phyloP scores from a whole-genome alignment of 2,888 invertebrate genomes.

The Trichopoda pennipes region DNA sequence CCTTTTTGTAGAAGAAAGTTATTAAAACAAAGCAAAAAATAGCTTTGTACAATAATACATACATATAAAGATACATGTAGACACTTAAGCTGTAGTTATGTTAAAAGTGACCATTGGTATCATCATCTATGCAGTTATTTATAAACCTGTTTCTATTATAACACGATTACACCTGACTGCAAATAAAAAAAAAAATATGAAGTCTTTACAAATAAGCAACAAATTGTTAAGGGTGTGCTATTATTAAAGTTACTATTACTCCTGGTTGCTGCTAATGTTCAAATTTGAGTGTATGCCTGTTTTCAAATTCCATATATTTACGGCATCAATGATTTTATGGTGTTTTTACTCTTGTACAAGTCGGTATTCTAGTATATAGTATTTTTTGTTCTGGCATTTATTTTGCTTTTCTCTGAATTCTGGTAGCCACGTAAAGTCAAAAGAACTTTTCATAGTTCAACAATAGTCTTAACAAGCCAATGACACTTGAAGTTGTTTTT shows the following conservation, averaged over 20 bases:
- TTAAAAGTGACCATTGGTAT: constrained; percentile 23
- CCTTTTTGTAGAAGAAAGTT: too few relatives aligned
- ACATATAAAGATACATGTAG: constrained; percentile 4
- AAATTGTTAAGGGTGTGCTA: constrained; percentile 66
- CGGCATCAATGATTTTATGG: constrained; percentile 51
- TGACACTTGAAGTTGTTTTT: constrained; percentile 57
- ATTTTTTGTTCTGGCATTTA: constrained; percentile 15
- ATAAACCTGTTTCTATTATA: constrained; percentile 66
- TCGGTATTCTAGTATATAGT: constrained; percentile 23
- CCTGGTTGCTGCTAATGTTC: constrained; percentile 18
- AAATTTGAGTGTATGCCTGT: constrained; percentile 16
- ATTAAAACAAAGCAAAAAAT: too few relatives aligned
- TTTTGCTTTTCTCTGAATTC: constrained; percentile 56
- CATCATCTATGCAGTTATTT: constrained; percentile 63
- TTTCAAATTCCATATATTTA: constrained; percentile 5
- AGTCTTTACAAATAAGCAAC: constrained; percentile 66
- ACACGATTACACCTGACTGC: constrained; percentile 59
- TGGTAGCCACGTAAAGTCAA: constrained; percentile 65
- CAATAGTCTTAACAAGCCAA: constrained; percentile 68
- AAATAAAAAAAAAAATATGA: constrained; percentile 8
- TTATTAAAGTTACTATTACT: constrained; percentile 34
- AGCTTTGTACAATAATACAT: too few relatives aligned
- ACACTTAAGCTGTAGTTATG: background rate
- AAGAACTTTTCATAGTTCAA: constrained; percentile 64
- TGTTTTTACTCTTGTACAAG: constrained; percentile 37